Base-by-base conservation (phyloP, 2,113 vertebrate genomes). In the Tympanuchus pallidicinctus region DNA sequence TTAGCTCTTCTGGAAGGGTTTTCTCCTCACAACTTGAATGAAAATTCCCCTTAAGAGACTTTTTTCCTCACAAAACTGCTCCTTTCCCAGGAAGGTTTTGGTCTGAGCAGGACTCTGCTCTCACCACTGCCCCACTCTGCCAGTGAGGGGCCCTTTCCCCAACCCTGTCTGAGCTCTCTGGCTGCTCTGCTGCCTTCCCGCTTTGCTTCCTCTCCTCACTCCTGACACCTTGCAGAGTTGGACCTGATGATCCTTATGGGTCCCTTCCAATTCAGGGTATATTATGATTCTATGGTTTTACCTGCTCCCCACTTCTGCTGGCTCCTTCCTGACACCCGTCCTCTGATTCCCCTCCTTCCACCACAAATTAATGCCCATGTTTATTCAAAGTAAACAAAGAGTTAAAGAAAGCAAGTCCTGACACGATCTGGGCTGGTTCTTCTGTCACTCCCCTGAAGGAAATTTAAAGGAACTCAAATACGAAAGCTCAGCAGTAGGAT, bases 401-500 rank as follows among this genome's bases (percentile, higher is more conserved):
- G 65, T 90, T 94, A 92, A 92, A 90, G 88, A 90, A 94, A 88
- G 80, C 40, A 84, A 88, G 47, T 16, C 75, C 82, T 90, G 79
- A 88, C 81, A 93, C 67, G 56, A 80, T 95, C 70, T 85, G 84
- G n/a, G 47, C 59, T 52, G 79, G 56, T 48, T 80, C 57, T 89
- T 81, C 89, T 80, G 40, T 89, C 63, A 66, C 59, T 65, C 65
- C 50, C 50, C 61, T 80, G 73, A 87, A 72, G 76, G 65, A 89
- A 72, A 89, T 90, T 90, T 94, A 89, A 94, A 91, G 60, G 82
- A 96, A 89, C 48, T 69, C 79, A 89, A 92, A 91, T 8, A 30
- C 0, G 45, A 89, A 89, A 81, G 59, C 65, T 79, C 82, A 97
- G 89, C 89, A 93, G 92, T 38, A 93, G n/a, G 54, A 76, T 78